These are phyloP conservation scores for Sardina pilchardus DNA, from an alignment of 2,113 vertebrate genomes.

Conservation along the genomic window DNA sequence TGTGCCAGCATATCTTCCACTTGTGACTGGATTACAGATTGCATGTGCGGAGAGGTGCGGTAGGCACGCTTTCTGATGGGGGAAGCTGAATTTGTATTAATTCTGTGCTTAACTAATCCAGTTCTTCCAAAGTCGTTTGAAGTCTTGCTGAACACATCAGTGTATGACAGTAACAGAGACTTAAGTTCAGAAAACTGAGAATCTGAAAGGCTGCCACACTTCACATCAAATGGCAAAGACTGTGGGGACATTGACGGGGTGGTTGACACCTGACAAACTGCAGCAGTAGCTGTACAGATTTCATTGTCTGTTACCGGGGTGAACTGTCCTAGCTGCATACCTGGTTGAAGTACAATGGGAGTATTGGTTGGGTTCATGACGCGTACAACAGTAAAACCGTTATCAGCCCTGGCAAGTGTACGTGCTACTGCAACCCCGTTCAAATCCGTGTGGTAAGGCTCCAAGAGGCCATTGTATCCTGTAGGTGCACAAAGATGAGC, in stretches of 20 bases:
- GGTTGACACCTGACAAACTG: conserved; percentile 30
- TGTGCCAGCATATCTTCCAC: conserved; percentile 29
- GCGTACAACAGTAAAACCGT: conserved; percentile 9
- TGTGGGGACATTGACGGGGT: conserved; percentile 6
- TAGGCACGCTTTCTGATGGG: conserved; percentile 28
- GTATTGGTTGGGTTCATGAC: conserved; percentile 26
- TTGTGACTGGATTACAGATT: conserved; percentile 33
- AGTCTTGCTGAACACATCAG: conserved; percentile 32
- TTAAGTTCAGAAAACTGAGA: conserved; percentile 20
- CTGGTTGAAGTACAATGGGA: conserved; percentile 22
- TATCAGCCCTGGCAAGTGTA: conserved; percentile 14
- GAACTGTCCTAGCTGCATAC: conserved; percentile 25
- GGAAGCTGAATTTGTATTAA: conserved; percentile 5
- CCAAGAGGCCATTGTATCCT: too few relatives aligned
- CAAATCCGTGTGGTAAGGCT: conserved; percentile 9
- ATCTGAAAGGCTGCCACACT: not conserved
- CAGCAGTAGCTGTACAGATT: not conserved
- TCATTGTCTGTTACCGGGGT: conserved; percentile 25
- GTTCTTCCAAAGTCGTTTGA: conserved; percentile 29
- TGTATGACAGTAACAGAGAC: conserved; percentile 15
- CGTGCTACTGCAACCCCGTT: conserved; percentile 10
- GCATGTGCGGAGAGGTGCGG: conserved; percentile 35
- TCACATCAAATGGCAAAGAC: conserved; percentile 9
- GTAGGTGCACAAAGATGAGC: not conserved
- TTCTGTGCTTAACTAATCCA: conserved; percentile 25